Evolutionary conservation across 1,140 invertebrate genomes (phyloP).

Genomic region (Meloidogyne chitwoodi): DNA sequence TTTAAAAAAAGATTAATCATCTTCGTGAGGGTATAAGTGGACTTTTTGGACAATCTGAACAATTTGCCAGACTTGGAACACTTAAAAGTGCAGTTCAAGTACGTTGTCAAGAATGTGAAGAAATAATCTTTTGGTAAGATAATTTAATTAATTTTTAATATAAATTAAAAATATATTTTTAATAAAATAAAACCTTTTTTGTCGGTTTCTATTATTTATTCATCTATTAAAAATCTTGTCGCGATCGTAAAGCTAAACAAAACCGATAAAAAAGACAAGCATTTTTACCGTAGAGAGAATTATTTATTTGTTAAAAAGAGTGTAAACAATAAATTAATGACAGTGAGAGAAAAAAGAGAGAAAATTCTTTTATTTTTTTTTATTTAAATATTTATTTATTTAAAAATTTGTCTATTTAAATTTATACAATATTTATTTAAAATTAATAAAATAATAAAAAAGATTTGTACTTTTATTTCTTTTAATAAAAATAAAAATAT

Average conservation of each 20-base stretch:
- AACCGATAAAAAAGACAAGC: neutral
- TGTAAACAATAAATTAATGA: neutral
- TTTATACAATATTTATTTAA: too few relatives aligned
- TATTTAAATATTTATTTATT: too few relatives aligned
- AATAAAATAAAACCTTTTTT: too few relatives aligned
- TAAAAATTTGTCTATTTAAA: too few relatives aligned
- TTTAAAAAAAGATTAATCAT: slow-evolving; percentile 51
- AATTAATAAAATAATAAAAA: too few relatives aligned
- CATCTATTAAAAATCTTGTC: neutral
- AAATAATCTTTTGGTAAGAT: slow-evolving; percentile 51
- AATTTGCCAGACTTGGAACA: slow-evolving; percentile 35
- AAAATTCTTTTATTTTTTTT: neutral
- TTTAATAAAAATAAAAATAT: too few relatives aligned
- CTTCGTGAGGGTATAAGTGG: slow-evolving; percentile 45
- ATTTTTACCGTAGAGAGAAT: neutral
- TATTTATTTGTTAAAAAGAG: neutral
- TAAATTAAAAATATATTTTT: too few relatives aligned
- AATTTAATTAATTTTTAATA: too few relatives aligned
- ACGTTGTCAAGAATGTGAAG: slow-evolving; percentile 51
- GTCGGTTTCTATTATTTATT: neutral
- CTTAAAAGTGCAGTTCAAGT: slow-evolving; percentile 53
- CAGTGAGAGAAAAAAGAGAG: neutral
- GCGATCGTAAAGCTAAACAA: neutral
- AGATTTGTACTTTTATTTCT: too few relatives aligned
- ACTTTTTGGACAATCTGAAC: slow-evolving; percentile 14